Conservation (phyloP, 2,888 invertebrate genomes). For the Apomyelois bistriatella region DNA sequence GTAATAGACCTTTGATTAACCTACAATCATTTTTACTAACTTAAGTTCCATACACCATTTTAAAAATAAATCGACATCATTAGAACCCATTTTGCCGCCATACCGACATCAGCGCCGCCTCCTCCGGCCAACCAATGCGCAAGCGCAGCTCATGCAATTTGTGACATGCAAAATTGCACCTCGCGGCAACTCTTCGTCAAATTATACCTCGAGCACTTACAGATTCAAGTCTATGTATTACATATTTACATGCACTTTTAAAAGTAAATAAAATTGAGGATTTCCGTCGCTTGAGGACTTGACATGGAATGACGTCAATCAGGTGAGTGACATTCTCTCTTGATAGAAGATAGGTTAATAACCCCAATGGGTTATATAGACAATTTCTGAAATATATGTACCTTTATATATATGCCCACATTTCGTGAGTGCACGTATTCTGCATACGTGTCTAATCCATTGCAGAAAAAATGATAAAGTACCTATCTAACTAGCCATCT, state of each 20-base stretch:
- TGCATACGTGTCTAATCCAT: too few relatives aligned
- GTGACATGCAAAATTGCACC: slow-evolving; percentile 49
- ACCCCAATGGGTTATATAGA: not conserved
- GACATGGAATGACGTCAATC: too few relatives aligned
- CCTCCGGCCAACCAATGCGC: slow-evolving; percentile 40
- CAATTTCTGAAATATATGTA: not conserved
- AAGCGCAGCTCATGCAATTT: slow-evolving; percentile 28
- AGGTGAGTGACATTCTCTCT: too few relatives aligned
- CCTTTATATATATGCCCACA: too few relatives aligned
- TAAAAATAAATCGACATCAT: not conserved
- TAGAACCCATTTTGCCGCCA: slow-evolving; percentile 17
- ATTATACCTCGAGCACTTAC: slow-evolving; percentile 26
- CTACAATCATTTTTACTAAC: too few relatives aligned
- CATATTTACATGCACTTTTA: not conserved
- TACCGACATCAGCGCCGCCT: slow-evolving; percentile 34
- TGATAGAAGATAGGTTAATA: not conserved
- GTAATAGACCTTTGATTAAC: too few relatives aligned
- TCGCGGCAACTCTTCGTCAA: slow-evolving; percentile 26
- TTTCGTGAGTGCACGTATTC: too few relatives aligned
- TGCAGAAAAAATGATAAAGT: too few relatives aligned
- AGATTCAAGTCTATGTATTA: not conserved
- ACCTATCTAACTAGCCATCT: too few relatives aligned
- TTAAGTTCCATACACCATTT: not conserved
- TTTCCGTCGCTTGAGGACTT: not conserved
- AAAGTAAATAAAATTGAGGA: not conserved